Conservation (phyloP, 2,797 vertebrate genomes). For the Gymnoscopelus braueri region DNA sequence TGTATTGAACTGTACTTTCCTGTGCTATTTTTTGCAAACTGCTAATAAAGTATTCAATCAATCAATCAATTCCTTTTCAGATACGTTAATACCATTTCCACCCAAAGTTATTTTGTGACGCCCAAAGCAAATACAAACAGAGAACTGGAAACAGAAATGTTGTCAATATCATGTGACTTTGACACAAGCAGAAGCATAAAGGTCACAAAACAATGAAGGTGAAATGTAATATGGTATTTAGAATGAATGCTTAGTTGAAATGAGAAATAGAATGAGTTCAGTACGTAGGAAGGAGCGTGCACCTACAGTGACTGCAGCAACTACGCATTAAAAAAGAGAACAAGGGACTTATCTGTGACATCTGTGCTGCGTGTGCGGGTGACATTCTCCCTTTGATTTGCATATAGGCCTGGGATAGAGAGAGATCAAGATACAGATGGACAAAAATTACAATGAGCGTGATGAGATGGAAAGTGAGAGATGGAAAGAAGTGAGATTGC, state of each 20-base stretch:
- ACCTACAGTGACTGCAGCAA: no score
- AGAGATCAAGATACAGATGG: not conserved
- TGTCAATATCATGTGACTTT: no score
- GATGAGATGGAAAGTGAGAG: not conserved
- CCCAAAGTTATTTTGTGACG: constrained; percentile 17
- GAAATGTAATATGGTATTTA: not conserved
- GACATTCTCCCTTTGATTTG: not conserved
- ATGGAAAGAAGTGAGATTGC: not conserved
- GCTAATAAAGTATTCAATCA: no score
- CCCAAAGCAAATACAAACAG: not conserved
- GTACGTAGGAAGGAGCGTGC: not conserved
- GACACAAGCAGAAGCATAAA: not conserved
- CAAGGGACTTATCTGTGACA: not conserved
- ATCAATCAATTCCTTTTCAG: no score
- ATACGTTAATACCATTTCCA: no score
- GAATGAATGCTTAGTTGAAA: not conserved
- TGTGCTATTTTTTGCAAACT: no score
- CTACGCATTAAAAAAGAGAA: no score
- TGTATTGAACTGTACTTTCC: no score
- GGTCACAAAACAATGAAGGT: not conserved
- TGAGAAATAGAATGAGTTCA: not conserved
- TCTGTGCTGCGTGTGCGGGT: not conserved
- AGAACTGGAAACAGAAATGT: constrained; percentile 26
- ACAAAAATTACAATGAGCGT: not conserved
- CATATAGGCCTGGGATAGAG: not conserved